Evolutionary conservation across 2,113 vertebrate species (phyloP).

Genomic region (Malaclemys terrapin): DNA sequence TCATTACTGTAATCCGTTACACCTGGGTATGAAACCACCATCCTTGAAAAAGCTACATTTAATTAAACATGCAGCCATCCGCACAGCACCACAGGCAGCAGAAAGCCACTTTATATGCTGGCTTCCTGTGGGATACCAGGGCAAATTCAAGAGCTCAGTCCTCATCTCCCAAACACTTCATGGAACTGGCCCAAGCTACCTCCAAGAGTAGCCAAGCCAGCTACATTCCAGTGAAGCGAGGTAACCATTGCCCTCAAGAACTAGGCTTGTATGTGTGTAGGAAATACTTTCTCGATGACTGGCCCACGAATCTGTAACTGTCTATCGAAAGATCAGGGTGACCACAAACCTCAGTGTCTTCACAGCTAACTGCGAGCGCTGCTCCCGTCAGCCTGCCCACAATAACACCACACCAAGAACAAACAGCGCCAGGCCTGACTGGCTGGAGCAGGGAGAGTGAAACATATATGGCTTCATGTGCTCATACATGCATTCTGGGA

Average conservation of each 20-base stretch:
- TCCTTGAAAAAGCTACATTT: neutral
- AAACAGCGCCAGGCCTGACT: slow-evolving; percentile 5
- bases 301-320: slow-evolving; percentile 7
- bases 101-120: neutral
- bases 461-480: slow-evolving; percentile 38
- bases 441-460: neutral
- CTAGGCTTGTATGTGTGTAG: neutral
- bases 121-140: neutral
- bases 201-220: neutral
- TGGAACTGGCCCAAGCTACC: neutral
- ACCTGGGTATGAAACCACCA: neutral
- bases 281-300: neutral
- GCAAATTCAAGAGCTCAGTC: neutral
- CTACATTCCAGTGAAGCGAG: neutral
- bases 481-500: slow-evolving; percentile 46
- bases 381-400: neutral
- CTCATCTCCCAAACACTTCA: neutral
- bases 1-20: neutral
- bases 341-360: slow-evolving; percentile 41
- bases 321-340: slow-evolving; percentile 17
- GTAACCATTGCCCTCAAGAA: neutral
- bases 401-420: neutral
- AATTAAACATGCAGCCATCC: neutral
- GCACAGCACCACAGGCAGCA: neutral
- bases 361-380: neutral